Evolutionary conservation across 2,888 invertebrate genomes (phyloP).

Genomic region (Koerneria pararmatus): DNA sequence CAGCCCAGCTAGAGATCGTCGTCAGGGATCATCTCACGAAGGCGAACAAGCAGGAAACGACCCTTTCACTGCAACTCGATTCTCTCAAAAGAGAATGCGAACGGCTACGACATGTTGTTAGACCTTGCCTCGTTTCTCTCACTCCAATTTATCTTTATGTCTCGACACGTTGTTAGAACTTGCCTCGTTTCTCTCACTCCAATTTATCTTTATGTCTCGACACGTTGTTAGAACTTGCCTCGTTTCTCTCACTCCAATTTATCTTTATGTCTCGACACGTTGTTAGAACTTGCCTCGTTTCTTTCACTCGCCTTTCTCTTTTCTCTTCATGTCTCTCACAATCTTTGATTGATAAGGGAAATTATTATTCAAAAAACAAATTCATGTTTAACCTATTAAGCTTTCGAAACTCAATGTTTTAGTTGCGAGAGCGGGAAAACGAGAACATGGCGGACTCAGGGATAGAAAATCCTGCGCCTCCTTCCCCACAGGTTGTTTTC

Average conservation of each 20-base stretch:
- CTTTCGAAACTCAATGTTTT: no score
- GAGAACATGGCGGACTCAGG: slow-evolving; percentile 24
- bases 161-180: no score
- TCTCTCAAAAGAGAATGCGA: slow-evolving; percentile 19
- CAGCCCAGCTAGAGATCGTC: slow-evolving; percentile 55
- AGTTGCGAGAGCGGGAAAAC: slow-evolving; percentile 22
- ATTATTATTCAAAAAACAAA: not conserved
- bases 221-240: no score
- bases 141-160: no score
- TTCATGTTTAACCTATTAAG: no score
- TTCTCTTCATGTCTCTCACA: not conserved
- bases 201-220: no score
- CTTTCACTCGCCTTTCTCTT: not conserved
- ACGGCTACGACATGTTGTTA: slow-evolving; percentile 17
- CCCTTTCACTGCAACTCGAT: slow-evolving; percentile 16
- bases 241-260: no score
- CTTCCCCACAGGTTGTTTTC: not conserved
- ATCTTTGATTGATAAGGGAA: not conserved
- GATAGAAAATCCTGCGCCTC: slow-evolving; percentile 18
- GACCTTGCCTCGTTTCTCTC: not conserved
- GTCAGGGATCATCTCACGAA: slow-evolving; percentile 51
- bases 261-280: no score
- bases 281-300: no score
- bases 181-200: no score
- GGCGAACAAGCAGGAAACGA: slow-evolving; percentile 18